Evolutionary conservation across 2,797 vertebrate species (phyloP).

Genomic region (Enteromius argenteus): DNA sequence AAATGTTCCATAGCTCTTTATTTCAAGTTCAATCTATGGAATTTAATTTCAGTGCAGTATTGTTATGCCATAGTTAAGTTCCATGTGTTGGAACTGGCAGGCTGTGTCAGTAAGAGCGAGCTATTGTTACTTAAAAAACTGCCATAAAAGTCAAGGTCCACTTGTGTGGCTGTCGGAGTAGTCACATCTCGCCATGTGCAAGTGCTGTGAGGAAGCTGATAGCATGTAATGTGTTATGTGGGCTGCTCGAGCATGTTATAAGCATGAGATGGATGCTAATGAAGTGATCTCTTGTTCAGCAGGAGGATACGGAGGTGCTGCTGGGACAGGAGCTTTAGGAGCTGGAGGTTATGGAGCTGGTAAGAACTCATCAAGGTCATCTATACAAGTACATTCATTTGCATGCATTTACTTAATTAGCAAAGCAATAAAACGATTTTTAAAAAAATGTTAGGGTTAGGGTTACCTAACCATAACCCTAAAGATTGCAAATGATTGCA

Average conservation of each 20-base stretch:
- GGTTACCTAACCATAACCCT: too few relatives aligned
- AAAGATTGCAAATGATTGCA: too few relatives aligned
- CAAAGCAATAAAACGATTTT: too few relatives aligned
- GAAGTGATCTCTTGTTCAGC: neutral
- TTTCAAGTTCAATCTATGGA: neutral
- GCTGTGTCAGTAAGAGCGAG: neutral
- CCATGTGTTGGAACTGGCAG: neutral
- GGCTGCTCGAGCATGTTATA: neutral
- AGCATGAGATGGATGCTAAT: neutral
- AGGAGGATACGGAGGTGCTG: constrained; percentile 45
- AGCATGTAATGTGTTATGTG: neutral
- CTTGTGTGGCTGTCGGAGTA: neutral
- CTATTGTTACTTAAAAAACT: neutral
- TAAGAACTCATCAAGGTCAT: constrained; percentile 56
- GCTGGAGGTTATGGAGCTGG: constrained; percentile 72
- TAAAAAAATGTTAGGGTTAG: too few relatives aligned
- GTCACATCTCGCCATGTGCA: neutral
- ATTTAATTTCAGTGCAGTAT: neutral
- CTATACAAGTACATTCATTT: too few relatives aligned
- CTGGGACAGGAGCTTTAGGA: constrained; percentile 62
- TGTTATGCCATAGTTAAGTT: neutral
- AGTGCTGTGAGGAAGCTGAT: neutral
- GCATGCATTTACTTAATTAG: too few relatives aligned
- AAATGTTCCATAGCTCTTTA: neutral
- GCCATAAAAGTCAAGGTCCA: neutral